Percentiles rank a stretch among this genome's conserved stretches.
Conservation (phyloP, 2,888 invertebrate genomes). For the Cheilosia scutellata region DNA sequence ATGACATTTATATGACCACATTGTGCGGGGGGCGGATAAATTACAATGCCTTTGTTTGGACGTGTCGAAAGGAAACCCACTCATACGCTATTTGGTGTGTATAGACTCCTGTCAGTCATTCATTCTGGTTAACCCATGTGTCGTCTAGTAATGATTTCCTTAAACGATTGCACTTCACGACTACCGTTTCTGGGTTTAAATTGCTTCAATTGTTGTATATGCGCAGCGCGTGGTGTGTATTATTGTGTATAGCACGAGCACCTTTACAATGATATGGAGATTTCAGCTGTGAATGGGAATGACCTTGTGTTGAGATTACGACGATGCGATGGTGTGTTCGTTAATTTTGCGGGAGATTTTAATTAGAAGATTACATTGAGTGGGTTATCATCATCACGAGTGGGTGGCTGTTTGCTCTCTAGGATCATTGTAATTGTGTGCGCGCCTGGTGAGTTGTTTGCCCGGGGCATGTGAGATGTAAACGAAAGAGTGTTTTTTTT, state of each 20-base stretch:
- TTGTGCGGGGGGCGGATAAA: conserved; percentile 13
- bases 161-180: conserved; percentile 72
- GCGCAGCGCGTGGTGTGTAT: conserved; percentile 2
- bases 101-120: not conserved
- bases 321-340: conserved; percentile 44
- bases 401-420: conserved; percentile 27
- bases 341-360: conserved; percentile 75
- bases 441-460: conserved; percentile 9
- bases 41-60: conserved; percentile 36
- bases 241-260: conserved; percentile 35
- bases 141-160: conserved; percentile 60
- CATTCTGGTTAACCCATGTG: conserved; percentile 24
- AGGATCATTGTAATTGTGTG: conserved; percentile 26
- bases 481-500: not conserved
- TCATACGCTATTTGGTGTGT: not conserved
- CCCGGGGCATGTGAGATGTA: not conserved
- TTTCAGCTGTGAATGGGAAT: conserved; percentile 50
- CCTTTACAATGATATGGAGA: conserved; percentile 42
- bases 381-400: conserved; percentile 61
- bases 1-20: conserved; percentile 68
- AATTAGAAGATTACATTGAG: conserved; percentile 75
- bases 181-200: conserved; percentile 53
- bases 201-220: conserved; percentile 65
- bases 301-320: conserved; percentile 50
- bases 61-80: conserved; percentile 2